These are phyloP conservation scores for Crotalus helleri DNA, from an alignment of 2,113 vertebrate species.

Conservation along the genomic window DNA sequence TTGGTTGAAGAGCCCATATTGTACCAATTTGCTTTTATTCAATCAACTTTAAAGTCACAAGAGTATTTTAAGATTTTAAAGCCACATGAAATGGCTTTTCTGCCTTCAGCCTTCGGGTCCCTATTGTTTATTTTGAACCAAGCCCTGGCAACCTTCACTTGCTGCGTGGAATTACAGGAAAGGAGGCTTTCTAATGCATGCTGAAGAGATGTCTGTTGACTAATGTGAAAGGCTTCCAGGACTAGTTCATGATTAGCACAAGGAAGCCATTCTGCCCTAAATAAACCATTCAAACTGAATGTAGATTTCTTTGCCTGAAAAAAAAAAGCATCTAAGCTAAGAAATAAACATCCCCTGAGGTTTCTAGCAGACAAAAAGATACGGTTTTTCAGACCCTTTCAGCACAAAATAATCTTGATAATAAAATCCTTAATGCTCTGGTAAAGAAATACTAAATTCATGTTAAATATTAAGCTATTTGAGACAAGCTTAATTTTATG, in stretches of 20 bases:
- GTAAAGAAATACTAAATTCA: background rate
- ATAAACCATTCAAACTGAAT: background rate
- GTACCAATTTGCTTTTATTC: background rate
- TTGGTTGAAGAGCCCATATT: background rate
- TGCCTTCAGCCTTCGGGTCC: background rate
- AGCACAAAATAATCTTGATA: background rate
- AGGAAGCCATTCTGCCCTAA: background rate
- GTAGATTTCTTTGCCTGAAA: background rate
- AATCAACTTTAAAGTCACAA: background rate
- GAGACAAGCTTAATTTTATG: background rate
- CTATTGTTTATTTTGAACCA: background rate
- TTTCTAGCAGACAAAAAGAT: background rate
- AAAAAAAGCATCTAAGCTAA: background rate
- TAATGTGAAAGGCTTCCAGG: background rate
- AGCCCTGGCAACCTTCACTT: background rate
- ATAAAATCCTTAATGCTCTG: background rate
- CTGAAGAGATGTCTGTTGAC: background rate
- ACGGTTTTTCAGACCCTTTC: background rate
- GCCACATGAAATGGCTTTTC: background rate
- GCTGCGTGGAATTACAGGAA: background rate
- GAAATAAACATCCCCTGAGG: background rate
- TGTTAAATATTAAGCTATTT: background rate
- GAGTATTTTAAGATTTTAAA: background rate
- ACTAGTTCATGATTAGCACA: background rate
- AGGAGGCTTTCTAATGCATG: background rate